These are phyloP conservation scores for Monoplex corrugatus DNA, from an alignment of 2,888 invertebrate genomes.

Conservation along the genomic window DNA sequence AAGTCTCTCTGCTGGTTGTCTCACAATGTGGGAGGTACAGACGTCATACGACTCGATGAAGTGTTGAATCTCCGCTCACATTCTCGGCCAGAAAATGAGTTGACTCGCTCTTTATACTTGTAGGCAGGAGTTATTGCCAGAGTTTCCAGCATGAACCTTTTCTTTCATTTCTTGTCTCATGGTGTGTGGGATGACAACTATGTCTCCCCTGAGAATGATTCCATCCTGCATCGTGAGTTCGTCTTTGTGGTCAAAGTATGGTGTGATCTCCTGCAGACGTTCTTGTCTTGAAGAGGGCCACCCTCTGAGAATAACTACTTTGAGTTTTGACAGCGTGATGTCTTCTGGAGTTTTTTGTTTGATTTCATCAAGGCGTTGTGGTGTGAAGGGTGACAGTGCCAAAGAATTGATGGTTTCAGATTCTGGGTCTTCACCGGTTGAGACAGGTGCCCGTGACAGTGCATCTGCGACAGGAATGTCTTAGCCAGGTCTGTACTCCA, in stretches of 20 bases:
- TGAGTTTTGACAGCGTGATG: neutral
- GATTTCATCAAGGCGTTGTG: neutral
- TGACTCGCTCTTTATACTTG: slow-evolving; percentile 51
- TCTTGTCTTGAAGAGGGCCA: slow-evolving; percentile 48
- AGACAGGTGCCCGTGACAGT: slow-evolving; percentile 55
- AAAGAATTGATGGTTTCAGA: neutral
- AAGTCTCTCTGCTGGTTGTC: slow-evolving; percentile 55
- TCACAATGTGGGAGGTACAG: slow-evolving; percentile 48
- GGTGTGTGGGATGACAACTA: slow-evolving; percentile 55
- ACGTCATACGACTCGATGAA: slow-evolving; percentile 55
- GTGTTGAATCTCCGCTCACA: slow-evolving; percentile 56
- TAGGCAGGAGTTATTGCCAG: slow-evolving; percentile 46
- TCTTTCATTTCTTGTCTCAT: slow-evolving; percentile 45
- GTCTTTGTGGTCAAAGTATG: neutral
- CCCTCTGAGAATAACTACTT: neutral
- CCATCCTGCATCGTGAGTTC: neutral
- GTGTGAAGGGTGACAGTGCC: slow-evolving; percentile 33
- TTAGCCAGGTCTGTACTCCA: slow-evolving; percentile 55
- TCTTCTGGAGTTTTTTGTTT: neutral
- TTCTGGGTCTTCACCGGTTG: neutral
- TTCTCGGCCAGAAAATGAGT: slow-evolving; percentile 59
- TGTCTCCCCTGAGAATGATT: neutral
- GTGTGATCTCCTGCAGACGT: slow-evolving; percentile 50
- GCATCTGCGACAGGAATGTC: slow-evolving; percentile 57
- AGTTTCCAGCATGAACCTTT: slow-evolving; percentile 48